Conservation (phyloP, 2,113 vertebrate genomes). For the Ictalurus punctatus region DNA sequence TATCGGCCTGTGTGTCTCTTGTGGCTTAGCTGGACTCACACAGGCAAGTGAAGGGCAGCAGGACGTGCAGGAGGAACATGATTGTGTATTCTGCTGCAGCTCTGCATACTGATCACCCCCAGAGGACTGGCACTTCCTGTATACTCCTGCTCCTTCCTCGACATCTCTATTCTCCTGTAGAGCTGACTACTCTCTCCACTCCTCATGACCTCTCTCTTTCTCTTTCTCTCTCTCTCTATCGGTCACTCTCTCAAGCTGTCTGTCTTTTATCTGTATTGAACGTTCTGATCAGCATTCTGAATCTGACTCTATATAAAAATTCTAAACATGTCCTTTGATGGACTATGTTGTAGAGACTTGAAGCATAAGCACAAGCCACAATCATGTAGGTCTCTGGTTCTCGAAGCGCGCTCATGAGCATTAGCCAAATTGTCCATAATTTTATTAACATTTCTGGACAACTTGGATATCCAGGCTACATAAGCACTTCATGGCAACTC, state of each 20-base stretch:
- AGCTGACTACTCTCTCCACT: background rate
- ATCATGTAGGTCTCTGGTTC: background rate
- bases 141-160: slow-evolving; percentile 31
- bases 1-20: slow-evolving; percentile 38
- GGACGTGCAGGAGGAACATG: slow-evolving; percentile 42
- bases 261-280: background rate
- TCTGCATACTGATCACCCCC: slow-evolving; percentile 46
- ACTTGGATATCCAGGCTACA: background rate
- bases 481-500: background rate
- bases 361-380: background rate
- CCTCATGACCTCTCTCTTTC: background rate
- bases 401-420: background rate
- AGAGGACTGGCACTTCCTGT: slow-evolving; percentile 9
- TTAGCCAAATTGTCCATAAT: background rate
- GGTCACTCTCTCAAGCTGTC: background rate
- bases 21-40: slow-evolving; percentile 41
- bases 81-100: slow-evolving; percentile 47
- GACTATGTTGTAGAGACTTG: background rate
- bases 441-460: background rate
- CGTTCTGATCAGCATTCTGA: background rate
- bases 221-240: background rate
- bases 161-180: slow-evolving; percentile 3
- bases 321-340: background rate
- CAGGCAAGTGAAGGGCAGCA: slow-evolving; percentile 53
- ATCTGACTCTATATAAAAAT: background rate